A percentile compares a stretch with the other conserved stretches of the same genome.
Evolutionary conservation across 2,797 vertebrate genomes (phyloP).

Genomic region (Sarcoramphus papa): DNA sequence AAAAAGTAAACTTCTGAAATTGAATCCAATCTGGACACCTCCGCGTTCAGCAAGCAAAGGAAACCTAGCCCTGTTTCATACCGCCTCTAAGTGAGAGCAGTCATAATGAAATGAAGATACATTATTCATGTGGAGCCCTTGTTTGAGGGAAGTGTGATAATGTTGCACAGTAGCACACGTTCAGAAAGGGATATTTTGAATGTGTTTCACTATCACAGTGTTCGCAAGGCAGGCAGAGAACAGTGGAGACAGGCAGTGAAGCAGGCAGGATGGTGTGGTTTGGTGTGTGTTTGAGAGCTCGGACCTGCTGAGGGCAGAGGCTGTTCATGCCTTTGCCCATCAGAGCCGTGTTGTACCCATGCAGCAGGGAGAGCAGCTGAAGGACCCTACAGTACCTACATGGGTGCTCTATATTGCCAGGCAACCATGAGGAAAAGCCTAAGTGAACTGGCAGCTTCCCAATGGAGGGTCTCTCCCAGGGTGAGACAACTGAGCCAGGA

Average conservation of each 20-base stretch:
- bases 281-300: background rate
- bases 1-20: background rate
- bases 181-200: background rate
- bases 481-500: background rate
- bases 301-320: background rate
- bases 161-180: rapidly evolving
- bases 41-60: background rate
- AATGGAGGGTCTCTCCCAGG: rapidly evolving
- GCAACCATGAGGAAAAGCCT: rapidly evolving
- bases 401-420: too few relatives aligned
- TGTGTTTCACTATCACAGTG: rapidly evolving
- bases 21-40: background rate
- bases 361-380: background rate
- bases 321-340: background rate
- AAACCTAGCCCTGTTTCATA: background rate
- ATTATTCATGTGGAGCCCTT: background rate
- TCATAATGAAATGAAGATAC: rapidly evolving
- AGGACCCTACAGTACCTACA: background rate
- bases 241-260: background rate
- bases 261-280: rapidly evolving
- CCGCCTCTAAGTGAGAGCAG: background rate
- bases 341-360: rapidly evolving
- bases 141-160: background rate
- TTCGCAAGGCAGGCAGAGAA: background rate
- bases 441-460: background rate